Percentiles rank a stretch among this genome's conserved stretches.
phyloP scores from a whole-genome alignment of 2,113 vertebrate genomes.

The Megalops atlanticus region DNA sequence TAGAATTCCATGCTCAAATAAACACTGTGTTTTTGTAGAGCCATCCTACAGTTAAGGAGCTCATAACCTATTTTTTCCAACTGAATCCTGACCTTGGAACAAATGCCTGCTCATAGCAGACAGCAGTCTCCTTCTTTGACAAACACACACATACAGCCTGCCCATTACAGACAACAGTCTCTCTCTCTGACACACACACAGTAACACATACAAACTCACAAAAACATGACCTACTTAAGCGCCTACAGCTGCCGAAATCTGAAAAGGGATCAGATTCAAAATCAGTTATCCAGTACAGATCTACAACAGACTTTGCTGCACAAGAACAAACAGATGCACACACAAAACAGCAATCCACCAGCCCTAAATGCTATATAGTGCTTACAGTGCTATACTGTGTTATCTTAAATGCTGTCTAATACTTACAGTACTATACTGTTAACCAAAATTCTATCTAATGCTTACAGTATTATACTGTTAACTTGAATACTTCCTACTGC shows the following conservation, averaged over 20 bases:
- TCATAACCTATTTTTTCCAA: not conserved
- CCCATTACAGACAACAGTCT: slow-evolving; percentile 11
- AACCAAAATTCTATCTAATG: too few relatives aligned
- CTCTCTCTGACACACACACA: slow-evolving; percentile 34
- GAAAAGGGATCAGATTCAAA: slow-evolving; percentile 38
- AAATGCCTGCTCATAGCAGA: slow-evolving; percentile 10
- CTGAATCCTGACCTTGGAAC: slow-evolving; percentile 2
- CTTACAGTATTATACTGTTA: too few relatives aligned
- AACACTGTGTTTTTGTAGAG: not conserved
- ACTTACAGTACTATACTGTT: too few relatives aligned
- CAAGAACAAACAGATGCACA: not conserved
- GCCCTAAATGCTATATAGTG: too few relatives aligned
- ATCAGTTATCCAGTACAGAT: slow-evolving; percentile 13
- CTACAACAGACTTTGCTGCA: slow-evolving; percentile 22
- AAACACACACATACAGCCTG: slow-evolving; percentile 40
- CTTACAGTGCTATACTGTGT: too few relatives aligned
- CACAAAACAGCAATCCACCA: not conserved
- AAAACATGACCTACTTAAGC: slow-evolving; percentile 50
- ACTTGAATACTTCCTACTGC: too few relatives aligned
- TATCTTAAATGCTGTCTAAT: too few relatives aligned
- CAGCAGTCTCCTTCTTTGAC: not conserved
- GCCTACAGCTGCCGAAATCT: slow-evolving; percentile 25
- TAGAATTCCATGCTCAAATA: too few relatives aligned
- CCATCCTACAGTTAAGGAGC: not conserved
- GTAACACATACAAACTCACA: slow-evolving; percentile 31